Base-by-base conservation (phyloP, 2,113 vertebrate genomes). In the Nansenia antarctica region DNA sequence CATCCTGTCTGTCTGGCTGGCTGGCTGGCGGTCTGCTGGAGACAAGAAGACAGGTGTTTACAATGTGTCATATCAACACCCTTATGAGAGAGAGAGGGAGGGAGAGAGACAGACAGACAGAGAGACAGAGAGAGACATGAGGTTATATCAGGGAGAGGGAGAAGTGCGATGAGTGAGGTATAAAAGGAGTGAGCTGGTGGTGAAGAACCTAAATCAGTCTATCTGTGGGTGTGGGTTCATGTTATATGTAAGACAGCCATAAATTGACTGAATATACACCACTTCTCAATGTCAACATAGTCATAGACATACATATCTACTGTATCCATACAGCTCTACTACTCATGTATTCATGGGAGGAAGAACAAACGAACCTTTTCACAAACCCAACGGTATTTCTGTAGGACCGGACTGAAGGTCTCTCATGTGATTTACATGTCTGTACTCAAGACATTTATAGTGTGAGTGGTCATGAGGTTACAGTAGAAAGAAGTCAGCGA, bases 1-100 rank as follows among this genome's bases (percentile, higher is more conserved):
- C 84, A 85, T 81, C 82, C 42, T 86, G 77, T 57, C 69, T 64
- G n/a, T n/a, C 37, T 86, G 77, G 49, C 74, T 57, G 70, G 78
- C 74, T 53, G 55, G 69, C 67, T 5, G 54, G 66, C 63, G 66
- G 68, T 42, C 74, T 71, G 63, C 26, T 27, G 62, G 27, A 76
- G 68, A 68, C n/a, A n/a, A n/a, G 24, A 37, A 39, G 59, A 45
- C n/a, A 54, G 29, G 22, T 30, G 34, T 53, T 53, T n/a, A 71
- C 30, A 55, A 39, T 53, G 45, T 67, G 64, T 58, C 5, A 47
- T n/a, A 54, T 42, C 3, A 57, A 29, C 7, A 3, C 34, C 65
- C 57, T 39, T 22, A 32, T 3, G 35, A 37, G 8, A 29, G 27
- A 37, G 24, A 30, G 1, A n/a, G n/a, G 12, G 29, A 61, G 27